Conservation (phyloP, 1,140 invertebrate species). For the Reticulitermes speratus region DNA sequence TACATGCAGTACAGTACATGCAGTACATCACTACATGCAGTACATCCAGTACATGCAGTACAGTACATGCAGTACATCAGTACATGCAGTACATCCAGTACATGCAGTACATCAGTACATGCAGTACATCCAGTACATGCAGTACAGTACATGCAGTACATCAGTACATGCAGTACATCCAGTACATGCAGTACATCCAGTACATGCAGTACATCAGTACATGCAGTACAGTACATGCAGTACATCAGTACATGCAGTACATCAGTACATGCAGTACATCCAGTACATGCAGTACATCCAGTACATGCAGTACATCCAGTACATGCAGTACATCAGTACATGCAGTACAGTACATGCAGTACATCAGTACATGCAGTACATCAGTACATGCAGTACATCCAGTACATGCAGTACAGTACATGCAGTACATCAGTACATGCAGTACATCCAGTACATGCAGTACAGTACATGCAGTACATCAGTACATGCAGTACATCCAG, state of each 20-base stretch:
- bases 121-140: neutral
- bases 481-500: neutral
- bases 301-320: neutral
- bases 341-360: neutral
- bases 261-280: neutral
- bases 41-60: neutral
- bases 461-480: neutral
- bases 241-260: neutral
- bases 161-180: neutral
- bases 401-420: neutral
- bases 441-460: neutral
- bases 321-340: neutral
- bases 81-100: neutral
- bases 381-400: neutral
- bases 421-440: neutral
- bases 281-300: neutral
- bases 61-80: neutral
- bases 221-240: neutral
- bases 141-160: neutral
- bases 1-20: neutral
- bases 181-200: neutral
- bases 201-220: neutral
- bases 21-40: neutral
- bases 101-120: neutral
- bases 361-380: neutral